Percentiles rank a stretch among this genome's conserved stretches.
Evolutionary conservation across 2,888 invertebrate species (phyloP).

Genomic region (Cosmopolites sordidus): DNA sequence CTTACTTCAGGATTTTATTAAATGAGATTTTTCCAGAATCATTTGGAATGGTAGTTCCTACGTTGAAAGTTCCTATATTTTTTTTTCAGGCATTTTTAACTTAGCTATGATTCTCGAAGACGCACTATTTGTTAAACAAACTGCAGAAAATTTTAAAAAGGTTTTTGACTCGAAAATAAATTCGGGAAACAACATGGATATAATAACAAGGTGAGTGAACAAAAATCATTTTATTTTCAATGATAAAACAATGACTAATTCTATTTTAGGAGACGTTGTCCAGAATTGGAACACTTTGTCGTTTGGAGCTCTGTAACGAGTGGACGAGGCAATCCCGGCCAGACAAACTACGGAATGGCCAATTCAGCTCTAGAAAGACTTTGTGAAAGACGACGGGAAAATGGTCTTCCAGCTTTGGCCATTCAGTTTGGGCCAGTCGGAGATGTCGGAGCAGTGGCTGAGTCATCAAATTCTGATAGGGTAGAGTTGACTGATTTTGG

Average conservation of each 20-base stretch:
- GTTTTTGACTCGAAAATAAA: conserved; percentile 57
- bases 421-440: conserved; percentile 36
- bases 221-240: background rate
- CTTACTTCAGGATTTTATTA: too few species aligned
- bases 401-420: conserved; percentile 33
- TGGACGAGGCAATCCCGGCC: conserved; percentile 35
- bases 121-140: conserved; percentile 54
- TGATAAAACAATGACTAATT: background rate
- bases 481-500: too few species aligned
- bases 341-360: conserved; percentile 35
- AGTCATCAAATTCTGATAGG: conserved; percentile 18
- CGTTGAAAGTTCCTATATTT: too few species aligned
- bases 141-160: conserved; percentile 49
- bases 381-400: conserved; percentile 31
- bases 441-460: conserved; percentile 30
- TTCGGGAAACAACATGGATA: conserved; percentile 57
- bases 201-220: conserved; percentile 45
- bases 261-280: conserved; percentile 38
- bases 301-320: conserved; percentile 33
- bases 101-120: conserved; percentile 53
- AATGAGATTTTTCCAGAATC: too few species aligned
- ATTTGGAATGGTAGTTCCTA: too few species aligned
- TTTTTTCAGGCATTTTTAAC: conserved; percentile 32
- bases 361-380: conserved; percentile 36
- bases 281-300: conserved; percentile 38